A percentile compares a stretch with the other conserved stretches of the same genome.
phyloP scores from a whole-genome alignment of 2,797 vertebrate genomes.

The Anguilla pacifica region DNA sequence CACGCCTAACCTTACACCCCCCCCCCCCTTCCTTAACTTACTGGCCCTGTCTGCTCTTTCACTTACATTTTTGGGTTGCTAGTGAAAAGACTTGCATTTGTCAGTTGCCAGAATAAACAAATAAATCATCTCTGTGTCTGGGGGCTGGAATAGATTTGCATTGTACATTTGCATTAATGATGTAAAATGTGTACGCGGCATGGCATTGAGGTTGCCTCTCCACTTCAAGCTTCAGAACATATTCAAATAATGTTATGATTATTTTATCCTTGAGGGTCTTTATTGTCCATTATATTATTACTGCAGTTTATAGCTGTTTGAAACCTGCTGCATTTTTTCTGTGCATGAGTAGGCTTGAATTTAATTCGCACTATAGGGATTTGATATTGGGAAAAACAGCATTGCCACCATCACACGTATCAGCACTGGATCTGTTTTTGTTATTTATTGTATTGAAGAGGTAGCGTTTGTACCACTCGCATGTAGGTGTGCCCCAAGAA shows the following conservation, averaged over 20 bases:
- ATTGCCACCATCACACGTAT: neutral
- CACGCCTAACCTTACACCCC: neutral
- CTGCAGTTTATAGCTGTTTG: neutral
- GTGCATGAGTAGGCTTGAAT: neutral
- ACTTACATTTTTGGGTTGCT: neutral
- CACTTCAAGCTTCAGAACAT: slow-evolving; percentile 11
- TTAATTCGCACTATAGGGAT: neutral
- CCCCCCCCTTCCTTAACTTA: neutral
- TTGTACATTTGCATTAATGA: neutral
- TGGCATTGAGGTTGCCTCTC: neutral
- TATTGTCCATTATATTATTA: neutral
- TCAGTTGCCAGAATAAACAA: neutral
- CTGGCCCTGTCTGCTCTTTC: neutral
- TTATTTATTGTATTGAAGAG: neutral
- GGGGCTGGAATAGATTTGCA: slow-evolving; percentile 8
- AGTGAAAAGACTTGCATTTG: slow-evolving; percentile 9
- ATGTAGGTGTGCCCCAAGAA: neutral
- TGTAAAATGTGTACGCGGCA: neutral
- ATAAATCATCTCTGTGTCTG: neutral
- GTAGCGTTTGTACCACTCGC: neutral
- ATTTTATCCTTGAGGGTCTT: neutral
- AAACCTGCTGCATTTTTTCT: neutral
- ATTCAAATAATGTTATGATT: neutral
- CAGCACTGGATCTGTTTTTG: neutral
- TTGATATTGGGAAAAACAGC: neutral